Evolutionary conservation across 1,140 invertebrate genomes (phyloP).

Genomic region (Pogonomyrmex barbatus): DNA sequence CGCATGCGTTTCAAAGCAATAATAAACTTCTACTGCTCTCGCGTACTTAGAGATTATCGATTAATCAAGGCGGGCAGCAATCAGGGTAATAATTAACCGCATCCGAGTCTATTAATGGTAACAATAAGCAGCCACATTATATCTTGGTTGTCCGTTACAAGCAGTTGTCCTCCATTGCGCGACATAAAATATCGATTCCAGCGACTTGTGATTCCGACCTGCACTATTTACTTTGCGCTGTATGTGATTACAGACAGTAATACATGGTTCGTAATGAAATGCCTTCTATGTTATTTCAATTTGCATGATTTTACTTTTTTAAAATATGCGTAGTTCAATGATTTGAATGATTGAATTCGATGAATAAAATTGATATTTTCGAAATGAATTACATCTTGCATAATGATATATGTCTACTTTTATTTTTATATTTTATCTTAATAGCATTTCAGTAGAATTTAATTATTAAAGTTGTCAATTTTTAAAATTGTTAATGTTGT

Average conservation of each 20-base stretch:
- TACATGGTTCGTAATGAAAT: conserved; percentile 1
- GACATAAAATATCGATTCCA: conserved; percentile 52
- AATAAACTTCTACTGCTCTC: conserved; percentile 15
- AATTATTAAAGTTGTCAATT: not conserved
- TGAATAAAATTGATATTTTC: not conserved
- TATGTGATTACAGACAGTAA: conserved; percentile 19
- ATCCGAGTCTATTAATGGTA: conserved; percentile 37
- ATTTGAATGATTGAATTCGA: not conserved
- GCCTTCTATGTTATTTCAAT: not conserved
- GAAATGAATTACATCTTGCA: not conserved
- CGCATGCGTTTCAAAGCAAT: not conserved
- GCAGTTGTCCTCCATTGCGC: conserved; percentile 1
- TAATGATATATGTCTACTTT: not conserved
- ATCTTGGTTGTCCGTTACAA: not conserved
- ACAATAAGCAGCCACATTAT: conserved; percentile 32
- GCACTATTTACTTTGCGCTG: not conserved
- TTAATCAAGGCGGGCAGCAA: conserved; percentile 28
- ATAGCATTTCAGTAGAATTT: not conserved
- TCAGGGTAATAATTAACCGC: conserved; percentile 47
- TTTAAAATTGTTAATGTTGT: not conserved
- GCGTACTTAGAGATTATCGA: not conserved
- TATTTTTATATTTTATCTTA: not conserved
- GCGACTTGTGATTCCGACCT: not conserved
- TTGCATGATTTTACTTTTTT: not conserved
- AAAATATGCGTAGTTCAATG: not conserved